Evolutionary conservation across 1,140 invertebrate genomes (phyloP), one percentile per base, ranked within the genome.

Genomic region (Trichomalopsis sarcophagae): DNA sequence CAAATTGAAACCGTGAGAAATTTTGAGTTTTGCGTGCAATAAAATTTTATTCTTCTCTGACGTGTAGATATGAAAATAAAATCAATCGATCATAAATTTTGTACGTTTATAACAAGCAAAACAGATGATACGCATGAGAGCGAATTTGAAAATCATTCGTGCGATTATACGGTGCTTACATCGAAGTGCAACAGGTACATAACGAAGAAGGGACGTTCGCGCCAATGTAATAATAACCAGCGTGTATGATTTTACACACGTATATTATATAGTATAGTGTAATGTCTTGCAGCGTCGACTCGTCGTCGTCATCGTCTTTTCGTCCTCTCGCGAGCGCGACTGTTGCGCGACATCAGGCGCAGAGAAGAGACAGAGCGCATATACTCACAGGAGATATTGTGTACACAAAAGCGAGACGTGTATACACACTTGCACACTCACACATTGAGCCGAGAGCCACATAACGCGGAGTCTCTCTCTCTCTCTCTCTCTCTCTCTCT

Each of bases 331-430:
- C 2, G 33, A 36, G 33, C 33, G n/a, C 21, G 11, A 13, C 30
- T 44, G 44, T 81, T 81, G 69, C 69, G 80, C 44, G 80, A 81
- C 44, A 44, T 10, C 7, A 44, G 40, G 40, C 40, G 40, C 40
- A 44, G 9, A 44, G n/a, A 14, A n/a, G n/a, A 69, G 30, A n/a
- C 44, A 17, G 14, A 47, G n/a, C 9, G n/a, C 62, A 66, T 66
- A 66, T 17, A n/a, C 62, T 17, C n/a, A 44, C 21, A 55, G 75
- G 33, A 68, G 78, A 44, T 44, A 44, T 44, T 44, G 50, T 55
- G 50, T 55, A 55, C 17, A 55, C 13, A 55, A 62, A 62, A 62
- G 17, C 55, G 21, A 62, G 55, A 62, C 55, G 55, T 17, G n/a
- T 62, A 62, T 62, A 62, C 21, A 62, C 21, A 62, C 21, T 7